phyloP scores from a whole-genome alignment of 2,113 vertebrate genomes.

The Tor tambroides region DNA sequence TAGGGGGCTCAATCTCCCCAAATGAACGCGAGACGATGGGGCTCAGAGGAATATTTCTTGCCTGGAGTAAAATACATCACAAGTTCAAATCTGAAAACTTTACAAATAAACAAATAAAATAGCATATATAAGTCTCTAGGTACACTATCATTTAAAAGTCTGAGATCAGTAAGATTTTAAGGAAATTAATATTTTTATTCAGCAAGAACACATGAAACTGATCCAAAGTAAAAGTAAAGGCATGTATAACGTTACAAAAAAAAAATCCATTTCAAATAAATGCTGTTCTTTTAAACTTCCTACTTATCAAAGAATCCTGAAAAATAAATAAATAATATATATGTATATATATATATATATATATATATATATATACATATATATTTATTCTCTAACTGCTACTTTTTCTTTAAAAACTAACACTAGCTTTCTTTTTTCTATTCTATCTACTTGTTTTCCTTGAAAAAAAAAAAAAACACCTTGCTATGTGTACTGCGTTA shows the following conservation, averaged over 20 bases:
- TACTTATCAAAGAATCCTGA: no score
- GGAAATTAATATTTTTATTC: neutral
- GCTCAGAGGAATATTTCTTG: neutral
- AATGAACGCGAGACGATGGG: neutral
- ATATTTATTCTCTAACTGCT: no score
- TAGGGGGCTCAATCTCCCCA: neutral
- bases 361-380: no score
- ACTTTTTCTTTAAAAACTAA: no score
- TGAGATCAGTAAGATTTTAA: neutral
- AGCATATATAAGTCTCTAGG: neutral
- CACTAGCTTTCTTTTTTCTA: no score
- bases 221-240: neutral
- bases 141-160: neutral
- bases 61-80: neutral
- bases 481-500: no score
- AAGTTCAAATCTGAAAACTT: neutral
- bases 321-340: no score
- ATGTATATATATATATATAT: no score
- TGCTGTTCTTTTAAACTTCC: no score
- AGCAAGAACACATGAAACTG: neutral
- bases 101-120: neutral
- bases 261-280: no score
- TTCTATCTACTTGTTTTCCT: no score
- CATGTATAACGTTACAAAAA: neutral
- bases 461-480: no score